Evolutionary conservation across 2,888 invertebrate species (phyloP), one percentile per base, ranked within the genome.

Genomic region (Hemaris fuciformis): DNA sequence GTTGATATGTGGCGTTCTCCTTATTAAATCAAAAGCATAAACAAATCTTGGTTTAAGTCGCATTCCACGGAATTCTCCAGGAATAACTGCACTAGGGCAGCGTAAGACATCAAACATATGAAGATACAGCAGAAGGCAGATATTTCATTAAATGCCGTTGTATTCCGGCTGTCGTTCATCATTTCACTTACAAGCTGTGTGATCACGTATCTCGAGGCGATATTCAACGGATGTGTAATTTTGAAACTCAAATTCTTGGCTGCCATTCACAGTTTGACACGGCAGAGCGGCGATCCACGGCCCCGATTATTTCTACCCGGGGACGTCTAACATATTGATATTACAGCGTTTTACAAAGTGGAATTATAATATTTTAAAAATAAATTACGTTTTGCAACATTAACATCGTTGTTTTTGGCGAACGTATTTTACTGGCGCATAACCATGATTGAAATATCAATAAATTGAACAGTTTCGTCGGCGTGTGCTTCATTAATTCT

Each of bases 201-300:
- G 48, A 41, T 60, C 41, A 25, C 60, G 53, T 18, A 25, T 38
- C 41, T 38, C 59, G 6, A 6, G 6, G 13, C 65, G 57, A 64
- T 66, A 70, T 67, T 63, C 64, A 67, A 66, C 86, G 86, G 85
- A 88, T 84, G 73, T 82, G 76, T 81, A 82, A 83, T 83, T 84
- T 74, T 68, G 81, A 76, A 76, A 75, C 70, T 75, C 60, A 78
- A 78, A 86, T 87, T 87, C 86, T 89, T 88, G 88, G 88, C 89
- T 62, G 67, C 64, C 66, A 66, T 59, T 59, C 69, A 71, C 64
- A 66, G 68, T 70, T 73, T 72, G 80, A 72, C 80, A 80, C 77
- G 81, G 69, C 60, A 67, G 71, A 73, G 63, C 67, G 75, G 67
- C 76, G 72, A 83, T 79, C 78, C 69, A 75, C 73, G 77, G 59